Conservation (phyloP, 1,140 invertebrate species). For the Elysia chlorotica region DNA sequence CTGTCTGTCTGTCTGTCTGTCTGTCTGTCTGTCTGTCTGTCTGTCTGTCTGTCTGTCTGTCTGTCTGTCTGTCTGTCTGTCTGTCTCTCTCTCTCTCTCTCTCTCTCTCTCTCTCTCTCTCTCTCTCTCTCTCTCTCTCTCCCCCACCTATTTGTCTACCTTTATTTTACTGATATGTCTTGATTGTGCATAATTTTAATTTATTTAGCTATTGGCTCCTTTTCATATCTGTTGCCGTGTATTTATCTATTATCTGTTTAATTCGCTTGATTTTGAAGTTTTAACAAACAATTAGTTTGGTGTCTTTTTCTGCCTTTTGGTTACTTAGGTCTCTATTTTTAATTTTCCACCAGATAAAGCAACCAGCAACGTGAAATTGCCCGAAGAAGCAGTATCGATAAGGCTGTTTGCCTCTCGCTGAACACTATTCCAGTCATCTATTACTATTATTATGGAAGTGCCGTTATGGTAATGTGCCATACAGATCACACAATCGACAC, state of each 20-base stretch:
- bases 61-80: conserved; percentile 8
- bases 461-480: too few species aligned
- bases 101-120: neutral
- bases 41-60: conserved; percentile 16
- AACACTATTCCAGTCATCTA: neutral
- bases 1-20: neutral
- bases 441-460: too few species aligned
- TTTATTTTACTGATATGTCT: neutral
- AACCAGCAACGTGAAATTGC: too few species aligned
- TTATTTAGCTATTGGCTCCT: neutral
- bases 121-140: neutral
- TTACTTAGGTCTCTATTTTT: too few species aligned
- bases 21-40: conserved; percentile 11
- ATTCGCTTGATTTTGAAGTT: too few species aligned
- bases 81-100: neutral
- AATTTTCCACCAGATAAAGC: too few species aligned
- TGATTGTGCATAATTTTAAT: neutral
- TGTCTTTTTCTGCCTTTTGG: neutral
- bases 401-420: neutral
- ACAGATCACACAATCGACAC: neutral
- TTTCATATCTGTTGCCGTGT: too few species aligned
- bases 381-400: too few species aligned
- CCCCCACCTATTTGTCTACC: neutral
- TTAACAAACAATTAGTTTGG: too few species aligned
- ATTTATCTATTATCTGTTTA: too few species aligned